Evolutionary conservation across 2,113 vertebrate genomes (phyloP), one percentile per base, ranked within the genome.

Genomic region (Serinus canaria): DNA sequence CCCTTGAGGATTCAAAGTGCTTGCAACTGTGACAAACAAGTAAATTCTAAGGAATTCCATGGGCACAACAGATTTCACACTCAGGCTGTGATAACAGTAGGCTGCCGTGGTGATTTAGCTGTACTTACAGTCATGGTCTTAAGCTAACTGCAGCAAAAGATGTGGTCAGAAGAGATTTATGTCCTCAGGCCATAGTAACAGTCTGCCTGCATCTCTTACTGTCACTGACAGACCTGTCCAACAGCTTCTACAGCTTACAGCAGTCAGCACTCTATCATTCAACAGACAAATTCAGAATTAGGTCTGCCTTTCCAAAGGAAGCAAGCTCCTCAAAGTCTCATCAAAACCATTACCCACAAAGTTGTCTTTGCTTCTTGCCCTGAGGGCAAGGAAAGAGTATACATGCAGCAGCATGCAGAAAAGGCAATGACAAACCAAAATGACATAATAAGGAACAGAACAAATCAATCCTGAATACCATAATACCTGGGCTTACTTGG

Each of bases 181-280:
- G 74, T 67, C 92, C 90, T 89, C 70, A 55, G 92, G 97, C 63
- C 22, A 70, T 13, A 87, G 35, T 28, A 83, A 87, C 88, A 80
- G 33, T 70, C 47, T 70, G 37, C 28, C 14, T 83, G 46, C 37
- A 68, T 60, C 76, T 80, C 88, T 17, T 41, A 28, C 46, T 76
- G 79, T 73, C 81, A 75, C 58, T 68, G 73, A 68, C 0, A 0
- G 70, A 95, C 91, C 41, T 83, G 85, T 75, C 66, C 88, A 87
- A 95, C 90, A 83, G 84, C 96, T 88, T 67, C 74, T 53, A 58
- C 58, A 64, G 37, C 33, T 87, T 33, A 35, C 3, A 2, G 77
- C 2, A 82, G n/a, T 6, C 67, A 67, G 62, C 20, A 22, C 33
- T 60, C 66, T 58, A 28, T 85, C 69, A 86, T 35, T 90, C 68